These are phyloP conservation scores for Nothocercus julius DNA, from an alignment of 2,113 vertebrate species.

Conservation along the genomic window DNA sequence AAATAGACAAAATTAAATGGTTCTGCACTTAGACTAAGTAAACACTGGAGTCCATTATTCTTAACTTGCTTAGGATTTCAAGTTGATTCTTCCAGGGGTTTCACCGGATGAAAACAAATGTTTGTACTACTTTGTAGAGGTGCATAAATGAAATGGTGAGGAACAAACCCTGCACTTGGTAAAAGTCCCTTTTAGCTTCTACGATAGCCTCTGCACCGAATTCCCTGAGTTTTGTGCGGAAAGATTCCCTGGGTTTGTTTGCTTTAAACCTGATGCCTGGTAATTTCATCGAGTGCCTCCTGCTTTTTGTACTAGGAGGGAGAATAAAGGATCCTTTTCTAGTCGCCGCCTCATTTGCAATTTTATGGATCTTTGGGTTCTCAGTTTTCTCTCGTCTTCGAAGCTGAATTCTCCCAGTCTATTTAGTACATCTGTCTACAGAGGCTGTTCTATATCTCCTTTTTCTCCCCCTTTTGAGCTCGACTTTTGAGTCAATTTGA, in stretches of 20 bases:
- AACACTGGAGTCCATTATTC: not conserved
- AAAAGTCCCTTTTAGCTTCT: not conserved
- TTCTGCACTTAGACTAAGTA: conserved; percentile 17
- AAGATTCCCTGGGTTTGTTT: not conserved
- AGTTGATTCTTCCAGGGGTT: conserved; percentile 26
- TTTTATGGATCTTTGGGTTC: not conserved
- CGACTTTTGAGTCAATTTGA: not conserved
- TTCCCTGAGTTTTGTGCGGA: not conserved
- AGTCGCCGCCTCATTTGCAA: not conserved
- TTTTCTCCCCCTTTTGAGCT: not conserved
- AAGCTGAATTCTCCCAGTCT: not conserved
- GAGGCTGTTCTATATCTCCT: not conserved
- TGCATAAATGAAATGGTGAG: conserved; percentile 7
- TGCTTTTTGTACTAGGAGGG: not conserved
- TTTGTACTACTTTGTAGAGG: not conserved
- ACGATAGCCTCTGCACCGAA: accelerated
- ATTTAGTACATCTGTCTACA: not conserved
- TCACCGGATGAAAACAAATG: not conserved
- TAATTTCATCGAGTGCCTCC: not conserved
- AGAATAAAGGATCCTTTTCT: not conserved
- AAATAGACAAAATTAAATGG: conserved; percentile 17
- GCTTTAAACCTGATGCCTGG: not conserved
- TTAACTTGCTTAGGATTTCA: conserved; percentile 3
- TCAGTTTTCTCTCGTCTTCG: not conserved
- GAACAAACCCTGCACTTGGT: not conserved